These are phyloP conservation scores for Nomada fucata DNA, from an alignment of 2,888 invertebrate genomes.

Conservation along the genomic window DNA sequence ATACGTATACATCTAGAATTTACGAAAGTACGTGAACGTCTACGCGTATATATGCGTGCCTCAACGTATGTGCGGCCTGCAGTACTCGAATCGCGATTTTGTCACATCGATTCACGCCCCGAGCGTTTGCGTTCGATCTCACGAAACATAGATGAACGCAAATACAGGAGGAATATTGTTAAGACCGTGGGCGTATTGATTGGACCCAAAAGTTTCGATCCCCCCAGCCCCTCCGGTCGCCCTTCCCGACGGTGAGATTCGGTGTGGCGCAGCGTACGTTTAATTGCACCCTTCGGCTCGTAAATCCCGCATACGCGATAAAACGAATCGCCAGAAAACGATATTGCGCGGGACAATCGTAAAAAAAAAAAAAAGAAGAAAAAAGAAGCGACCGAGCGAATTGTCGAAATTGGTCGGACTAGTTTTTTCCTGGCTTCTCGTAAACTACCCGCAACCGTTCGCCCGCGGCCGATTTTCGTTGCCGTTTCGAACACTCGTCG, in stretches of 20 bases:
- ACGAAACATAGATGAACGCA: not conserved
- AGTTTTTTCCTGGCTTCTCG: not conserved
- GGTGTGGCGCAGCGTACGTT: not conserved
- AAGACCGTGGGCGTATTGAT: not conserved
- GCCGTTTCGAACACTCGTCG: constrained; percentile 33
- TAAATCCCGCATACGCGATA: constrained; percentile 36
- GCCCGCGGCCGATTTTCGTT: constrained; percentile 19
- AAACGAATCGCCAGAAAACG: constrained; percentile 41
- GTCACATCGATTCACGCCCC: not conserved
- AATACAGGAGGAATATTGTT: constrained; percentile 3
- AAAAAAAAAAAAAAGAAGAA: constrained; percentile 4
- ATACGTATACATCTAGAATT: constrained; percentile 59
- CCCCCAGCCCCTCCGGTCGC: too few species aligned
- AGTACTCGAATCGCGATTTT: constrained; percentile 74
- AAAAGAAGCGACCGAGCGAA: not conserved
- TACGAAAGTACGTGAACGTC: constrained; percentile 53
- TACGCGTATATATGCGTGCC: constrained; percentile 68
- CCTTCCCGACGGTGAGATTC: not conserved
- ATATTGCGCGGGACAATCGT: constrained; percentile 48
- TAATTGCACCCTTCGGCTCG: constrained; percentile 22
- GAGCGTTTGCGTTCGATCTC: not conserved
- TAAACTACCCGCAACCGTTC: not conserved
- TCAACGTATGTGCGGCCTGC: constrained; percentile 82
- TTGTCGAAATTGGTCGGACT: constrained; percentile 8
- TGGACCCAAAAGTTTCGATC: not conserved